phyloP scores from a whole-genome alignment of 2,113 vertebrate genomes.

The Engystomops pustulosus region DNA sequence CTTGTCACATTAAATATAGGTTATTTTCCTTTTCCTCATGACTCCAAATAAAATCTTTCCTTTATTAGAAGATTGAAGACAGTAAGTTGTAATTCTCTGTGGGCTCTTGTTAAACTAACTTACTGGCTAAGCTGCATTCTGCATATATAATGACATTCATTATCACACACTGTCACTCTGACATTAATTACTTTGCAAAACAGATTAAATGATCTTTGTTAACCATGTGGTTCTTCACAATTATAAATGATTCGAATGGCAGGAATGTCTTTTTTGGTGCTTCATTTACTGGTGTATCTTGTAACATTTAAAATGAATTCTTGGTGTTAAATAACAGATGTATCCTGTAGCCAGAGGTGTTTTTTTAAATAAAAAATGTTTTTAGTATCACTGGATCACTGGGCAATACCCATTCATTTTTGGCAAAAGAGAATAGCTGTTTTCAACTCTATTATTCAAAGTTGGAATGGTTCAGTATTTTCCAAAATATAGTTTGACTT shows the following conservation, averaged over 20 bases:
- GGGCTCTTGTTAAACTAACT: conserved; percentile 62
- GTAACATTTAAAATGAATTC: conserved; percentile 54
- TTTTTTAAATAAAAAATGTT: neutral
- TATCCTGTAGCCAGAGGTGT: neutral
- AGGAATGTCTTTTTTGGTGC: conserved; percentile 33
- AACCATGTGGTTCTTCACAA: conserved; percentile 58
- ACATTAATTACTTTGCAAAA: conserved; percentile 64
- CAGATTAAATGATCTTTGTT: conserved; percentile 64
- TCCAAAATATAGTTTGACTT: no score
- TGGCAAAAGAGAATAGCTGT: no score
- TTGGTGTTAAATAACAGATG: neutral
- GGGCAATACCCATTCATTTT: conserved; percentile 16
- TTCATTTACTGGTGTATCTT: conserved; percentile 36
- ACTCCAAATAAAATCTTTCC: conserved; percentile 6
- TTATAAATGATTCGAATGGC: conserved; percentile 58
- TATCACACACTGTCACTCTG: conserved; percentile 58
- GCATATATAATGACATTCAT: conserved; percentile 65
- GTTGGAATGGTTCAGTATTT: no score
- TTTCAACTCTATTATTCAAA: no score
- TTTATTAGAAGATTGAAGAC: conserved; percentile 52
- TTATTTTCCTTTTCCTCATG: conserved; percentile 6
- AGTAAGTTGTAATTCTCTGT: conserved; percentile 52
- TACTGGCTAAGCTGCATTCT: conserved; percentile 57
- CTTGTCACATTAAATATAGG: neutral
- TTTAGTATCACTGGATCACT: no score